phyloP scores from a whole-genome alignment of 2,797 vertebrate genomes.

The Gobio occitaniae region DNA sequence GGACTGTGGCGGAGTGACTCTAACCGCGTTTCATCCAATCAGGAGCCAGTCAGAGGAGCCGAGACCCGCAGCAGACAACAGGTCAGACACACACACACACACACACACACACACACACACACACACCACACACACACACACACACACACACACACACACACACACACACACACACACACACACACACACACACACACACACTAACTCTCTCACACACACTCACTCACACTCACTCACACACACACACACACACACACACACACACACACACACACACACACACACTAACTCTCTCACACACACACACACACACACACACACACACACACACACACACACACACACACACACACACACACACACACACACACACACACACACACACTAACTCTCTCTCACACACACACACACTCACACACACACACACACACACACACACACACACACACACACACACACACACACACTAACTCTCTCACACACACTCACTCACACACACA shows the following conservation, averaged over 20 bases:
- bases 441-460: no score
- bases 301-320: not conserved
- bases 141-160: not conserved
- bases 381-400: not conserved
- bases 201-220: not conserved
- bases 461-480: no score
- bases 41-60: conserved; percentile 69
- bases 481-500: no score
- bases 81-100: conserved; percentile 17
- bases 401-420: no score
- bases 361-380: not conserved
- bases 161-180: not conserved
- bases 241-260: not conserved
- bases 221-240: not conserved
- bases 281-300: no score
- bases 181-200: not conserved
- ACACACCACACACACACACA: not conserved
- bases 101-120: not conserved
- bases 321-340: not conserved
- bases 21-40: conserved; percentile 87
- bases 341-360: not conserved
- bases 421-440: no score
- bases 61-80: conserved; percentile 31
- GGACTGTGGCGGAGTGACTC: conserved; percentile 85
- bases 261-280: no score